A percentile compares a stretch with the other conserved stretches of the same genome.
Conservation (phyloP, 2,797 vertebrate species). For the Eptatretus atami region DNA sequence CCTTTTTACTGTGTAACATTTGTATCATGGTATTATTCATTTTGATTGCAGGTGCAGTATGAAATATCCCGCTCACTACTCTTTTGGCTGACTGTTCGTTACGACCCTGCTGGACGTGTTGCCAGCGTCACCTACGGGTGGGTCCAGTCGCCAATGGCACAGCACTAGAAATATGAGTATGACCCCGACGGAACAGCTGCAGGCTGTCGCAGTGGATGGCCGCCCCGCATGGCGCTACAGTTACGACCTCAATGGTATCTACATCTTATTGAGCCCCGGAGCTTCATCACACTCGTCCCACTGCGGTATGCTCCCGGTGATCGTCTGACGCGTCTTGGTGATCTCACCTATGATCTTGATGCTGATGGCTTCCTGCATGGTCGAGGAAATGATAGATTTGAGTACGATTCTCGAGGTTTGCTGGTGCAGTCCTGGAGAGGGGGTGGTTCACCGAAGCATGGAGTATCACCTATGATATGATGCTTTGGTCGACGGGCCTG, state of each 20-base stretch:
- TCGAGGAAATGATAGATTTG: constrained; percentile 57
- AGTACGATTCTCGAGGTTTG: constrained; percentile 73
- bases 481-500: constrained; percentile 67
- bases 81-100: constrained; percentile 95
- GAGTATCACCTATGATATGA: constrained; percentile 59
- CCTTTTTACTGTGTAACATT: no score
- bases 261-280: constrained; percentile 70
- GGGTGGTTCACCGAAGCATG: constrained; percentile 14
- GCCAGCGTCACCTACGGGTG: constrained; percentile 67
- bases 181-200: constrained; percentile 79
- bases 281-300: constrained; percentile 62
- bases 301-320: constrained; percentile 77
- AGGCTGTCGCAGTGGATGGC: constrained; percentile 68
- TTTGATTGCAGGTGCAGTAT: constrained; percentile 37
- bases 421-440: constrained; percentile 38
- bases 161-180: constrained; percentile 67
- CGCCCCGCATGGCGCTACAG: constrained; percentile 91
- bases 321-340: constrained; percentile 73
- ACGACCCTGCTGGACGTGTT: constrained; percentile 82
- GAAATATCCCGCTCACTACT: constrained; percentile 83
- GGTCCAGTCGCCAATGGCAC: constrained; percentile 91
- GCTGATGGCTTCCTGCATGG: constrained; percentile 78
- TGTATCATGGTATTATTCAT: no score
- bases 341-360: constrained; percentile 66
- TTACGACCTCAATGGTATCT: constrained; percentile 91